Evolutionary conservation across 2,888 invertebrate species (phyloP).

Genomic region (Agrotis puta): DNA sequence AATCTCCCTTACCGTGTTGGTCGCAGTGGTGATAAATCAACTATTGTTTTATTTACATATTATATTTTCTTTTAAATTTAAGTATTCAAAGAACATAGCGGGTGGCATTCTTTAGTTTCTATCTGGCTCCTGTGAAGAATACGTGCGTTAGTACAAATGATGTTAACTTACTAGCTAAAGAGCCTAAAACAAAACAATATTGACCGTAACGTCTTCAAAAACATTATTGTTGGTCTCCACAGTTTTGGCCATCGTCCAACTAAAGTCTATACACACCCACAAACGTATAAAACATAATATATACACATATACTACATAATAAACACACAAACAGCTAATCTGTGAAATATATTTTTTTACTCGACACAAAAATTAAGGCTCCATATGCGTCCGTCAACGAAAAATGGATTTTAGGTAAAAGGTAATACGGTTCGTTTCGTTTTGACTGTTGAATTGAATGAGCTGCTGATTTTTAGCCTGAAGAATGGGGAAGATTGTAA

Average conservation of each 20-base stretch:
- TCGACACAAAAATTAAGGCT: constrained; percentile 23
- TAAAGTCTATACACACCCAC: neutral
- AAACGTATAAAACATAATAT: constrained; percentile 18
- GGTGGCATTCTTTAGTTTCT: neutral
- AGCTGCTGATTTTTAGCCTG: constrained; percentile 45
- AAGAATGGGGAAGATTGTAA: constrained; percentile 45
- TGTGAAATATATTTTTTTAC: constrained; percentile 50
- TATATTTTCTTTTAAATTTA: too few relatives aligned
- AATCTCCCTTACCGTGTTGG: too few relatives aligned
- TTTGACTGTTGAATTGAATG: constrained; percentile 49
- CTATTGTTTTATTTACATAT: too few relatives aligned
- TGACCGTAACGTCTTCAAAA: constrained; percentile 1
- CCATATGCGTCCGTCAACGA: constrained; percentile 29
- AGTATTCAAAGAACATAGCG: neutral
- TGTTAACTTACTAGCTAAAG: neutral
- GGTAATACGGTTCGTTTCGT: constrained; percentile 48
- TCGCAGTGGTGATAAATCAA: too few relatives aligned
- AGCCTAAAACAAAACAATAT: constrained; percentile 5
- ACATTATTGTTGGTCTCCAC: constrained; percentile 9
- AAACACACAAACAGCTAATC: constrained; percentile 38
- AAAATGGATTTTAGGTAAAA: constrained; percentile 43
- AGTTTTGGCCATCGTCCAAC: constrained; percentile 40
- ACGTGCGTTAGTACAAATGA: neutral
- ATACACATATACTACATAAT: constrained; percentile 6
- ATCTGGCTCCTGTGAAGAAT: neutral